phyloP scores from a whole-genome alignment of 1,140 invertebrate species.

The Lordiphosa clarofinis region DNA sequence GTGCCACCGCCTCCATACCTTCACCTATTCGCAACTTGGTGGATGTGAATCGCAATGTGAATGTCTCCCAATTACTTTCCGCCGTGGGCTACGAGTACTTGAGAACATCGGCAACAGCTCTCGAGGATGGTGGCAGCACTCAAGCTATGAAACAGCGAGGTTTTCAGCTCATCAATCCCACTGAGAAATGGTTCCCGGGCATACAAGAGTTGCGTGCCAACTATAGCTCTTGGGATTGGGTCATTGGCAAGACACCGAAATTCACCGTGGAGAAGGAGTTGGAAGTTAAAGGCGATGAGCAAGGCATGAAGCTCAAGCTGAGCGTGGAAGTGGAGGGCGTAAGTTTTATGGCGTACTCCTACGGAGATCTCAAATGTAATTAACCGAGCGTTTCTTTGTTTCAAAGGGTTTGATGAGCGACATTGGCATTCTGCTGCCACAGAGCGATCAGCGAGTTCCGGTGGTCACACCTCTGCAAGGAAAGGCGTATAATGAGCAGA shows the following conservation, averaged over 20 bases:
- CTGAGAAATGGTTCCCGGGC: constrained; percentile 92
- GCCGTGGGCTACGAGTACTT: constrained; percentile 91
- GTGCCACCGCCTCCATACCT: constrained; percentile 89
- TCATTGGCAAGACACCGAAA: constrained; percentile 91
- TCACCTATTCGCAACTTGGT: constrained; percentile 90
- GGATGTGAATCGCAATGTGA: constrained; percentile 86
- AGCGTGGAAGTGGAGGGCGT: constrained; percentile 72
- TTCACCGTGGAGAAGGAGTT: constrained; percentile 84
- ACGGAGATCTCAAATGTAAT: not conserved
- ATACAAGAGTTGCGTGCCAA: constrained; percentile 84
- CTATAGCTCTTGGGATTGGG: constrained; percentile 92
- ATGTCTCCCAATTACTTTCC: constrained; percentile 85
- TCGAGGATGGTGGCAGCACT: constrained; percentile 85
- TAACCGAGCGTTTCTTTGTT: not conserved
- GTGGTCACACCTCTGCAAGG: constrained; percentile 70
- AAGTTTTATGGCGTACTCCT: constrained; percentile 2
- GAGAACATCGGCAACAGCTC: constrained; percentile 84
- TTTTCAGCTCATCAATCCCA: constrained; percentile 92
- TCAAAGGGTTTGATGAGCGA: constrained; percentile 68
- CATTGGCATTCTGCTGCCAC: constrained; percentile 61
- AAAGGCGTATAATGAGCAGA: constrained; percentile 69
- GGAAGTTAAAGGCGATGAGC: constrained; percentile 63
- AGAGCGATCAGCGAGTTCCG: constrained; percentile 62
- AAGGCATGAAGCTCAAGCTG: constrained; percentile 63
- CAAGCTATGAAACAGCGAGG: constrained; percentile 86